A percentile compares a stretch with the other conserved stretches of the same genome.
Evolutionary conservation across 2,797 vertebrate species (phyloP).

Genomic region (Phyllotis vaccarum): DNA sequence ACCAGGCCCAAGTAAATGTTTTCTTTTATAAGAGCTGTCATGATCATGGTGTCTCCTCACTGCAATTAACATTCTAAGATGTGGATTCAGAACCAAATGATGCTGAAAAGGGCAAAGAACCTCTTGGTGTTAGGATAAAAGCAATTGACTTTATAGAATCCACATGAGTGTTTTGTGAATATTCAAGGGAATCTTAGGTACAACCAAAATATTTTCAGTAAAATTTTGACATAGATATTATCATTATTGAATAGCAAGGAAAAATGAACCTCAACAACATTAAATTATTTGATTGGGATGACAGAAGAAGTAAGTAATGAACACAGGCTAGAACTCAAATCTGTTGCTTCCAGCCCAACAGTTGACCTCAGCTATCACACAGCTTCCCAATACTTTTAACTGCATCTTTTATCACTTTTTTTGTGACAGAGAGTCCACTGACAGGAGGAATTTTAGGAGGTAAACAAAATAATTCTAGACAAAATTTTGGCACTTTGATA

Average conservation of each 20-base stretch:
- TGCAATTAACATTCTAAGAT: neutral
- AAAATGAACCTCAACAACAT: neutral
- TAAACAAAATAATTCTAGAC: conserved; percentile 23
- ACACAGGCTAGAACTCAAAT: neutral
- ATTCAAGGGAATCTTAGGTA: neutral
- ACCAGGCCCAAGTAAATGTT: neutral
- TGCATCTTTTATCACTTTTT: neutral
- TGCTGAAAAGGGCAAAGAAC: neutral
- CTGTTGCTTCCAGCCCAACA: neutral
- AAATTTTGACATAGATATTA: neutral
- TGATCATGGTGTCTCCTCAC: neutral
- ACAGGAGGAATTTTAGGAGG: neutral
- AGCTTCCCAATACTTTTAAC: neutral
- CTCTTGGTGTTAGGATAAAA: conserved; percentile 4
- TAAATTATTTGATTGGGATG: neutral
- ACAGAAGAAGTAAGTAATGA: neutral
- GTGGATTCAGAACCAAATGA: neutral
- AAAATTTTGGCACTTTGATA: neutral
- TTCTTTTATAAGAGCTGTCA: neutral
- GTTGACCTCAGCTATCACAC: neutral
- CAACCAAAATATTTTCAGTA: neutral
- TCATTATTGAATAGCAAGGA: neutral
- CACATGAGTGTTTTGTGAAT: neutral
- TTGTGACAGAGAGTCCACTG: neutral
- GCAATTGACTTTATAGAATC: neutral